Evolutionary conservation across 2,888 invertebrate species (phyloP), one percentile per base, ranked within the genome.

Genomic region (Taenaris catops): DNA sequence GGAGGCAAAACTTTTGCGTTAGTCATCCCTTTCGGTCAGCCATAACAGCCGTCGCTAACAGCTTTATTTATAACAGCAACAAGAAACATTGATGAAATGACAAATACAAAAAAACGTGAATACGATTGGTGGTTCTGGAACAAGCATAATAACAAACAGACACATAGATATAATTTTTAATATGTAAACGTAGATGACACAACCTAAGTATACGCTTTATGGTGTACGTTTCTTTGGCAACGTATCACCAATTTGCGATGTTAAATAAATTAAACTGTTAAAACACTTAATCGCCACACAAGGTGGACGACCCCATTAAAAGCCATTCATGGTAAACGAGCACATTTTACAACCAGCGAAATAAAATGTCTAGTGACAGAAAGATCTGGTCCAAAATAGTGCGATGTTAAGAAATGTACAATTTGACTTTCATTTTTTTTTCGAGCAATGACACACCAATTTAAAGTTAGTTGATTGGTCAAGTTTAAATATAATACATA

Each of bases 371-470:
- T 25, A 34, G 25, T 12, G 21, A 21, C 20, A 36, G 18, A 18
- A 20, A 32, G 34, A 38, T 33, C 24, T 28, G 25, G 18, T 27
- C 27, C 24, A 38, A 47, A 41, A 38, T 40, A 34, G 25, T 35
- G 29, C 14, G 32, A 32, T 33, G 33, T 42, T 39, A 45, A 40
- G 36, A 33, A 55, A 47, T 46, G 43, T 44, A 48, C 40, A 41
- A 38, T 42, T 42, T 35, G 34, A 49, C 55, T 55, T 54, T 55
- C 51, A 44, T 47, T 49, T 49, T 43, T 41, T n/a, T n/a, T 33
- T 18, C 7, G 25, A 18, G 25, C 11, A 25, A 41, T 28, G 34
- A 27, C 28, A 23, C 24, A 17, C 18, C 26, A 26, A 2, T 3
- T 14, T 3, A 4, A 14, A n/a, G 26, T 26, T 26, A 16, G 17